These are phyloP conservation scores for Nephrotoma guestfalica DNA, from an alignment of 2,888 invertebrate species.

Conservation along the genomic window DNA sequence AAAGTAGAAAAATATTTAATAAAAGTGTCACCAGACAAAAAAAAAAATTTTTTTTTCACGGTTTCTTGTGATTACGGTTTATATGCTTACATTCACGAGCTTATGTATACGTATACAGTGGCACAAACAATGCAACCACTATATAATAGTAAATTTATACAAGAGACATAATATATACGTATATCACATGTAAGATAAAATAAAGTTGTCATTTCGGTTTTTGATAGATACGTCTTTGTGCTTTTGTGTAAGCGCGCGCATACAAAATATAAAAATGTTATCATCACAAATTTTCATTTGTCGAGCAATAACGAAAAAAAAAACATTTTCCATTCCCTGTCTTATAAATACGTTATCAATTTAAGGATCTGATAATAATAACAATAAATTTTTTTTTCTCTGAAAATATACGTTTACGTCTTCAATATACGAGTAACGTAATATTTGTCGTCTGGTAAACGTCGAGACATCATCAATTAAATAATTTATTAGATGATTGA, in stretches of 20 bases:
- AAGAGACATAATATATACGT: not conserved
- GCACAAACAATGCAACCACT: not conserved
- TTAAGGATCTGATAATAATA: not conserved
- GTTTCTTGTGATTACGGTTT: not conserved
- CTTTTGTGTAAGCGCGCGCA: not conserved
- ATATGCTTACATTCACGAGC: not conserved
- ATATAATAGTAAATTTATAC: not conserved
- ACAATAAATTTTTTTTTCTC: not conserved
- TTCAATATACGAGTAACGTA: not conserved
- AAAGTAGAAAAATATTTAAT: not conserved
- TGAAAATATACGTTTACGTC: not conserved
- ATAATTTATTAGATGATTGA: not conserved
- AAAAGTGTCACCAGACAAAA: not conserved
- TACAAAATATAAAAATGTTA: not conserved
- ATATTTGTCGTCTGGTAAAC: not conserved
- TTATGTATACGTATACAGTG: not conserved
- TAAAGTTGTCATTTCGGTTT: not conserved
- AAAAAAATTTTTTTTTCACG: not conserved
- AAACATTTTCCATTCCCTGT: not conserved
- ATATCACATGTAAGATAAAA: not conserved
- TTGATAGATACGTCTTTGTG: not conserved
- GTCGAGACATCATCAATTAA: not conserved
- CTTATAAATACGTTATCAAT: not conserved
- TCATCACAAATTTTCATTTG: not conserved
- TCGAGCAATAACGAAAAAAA: not conserved